phyloP scores from a whole-genome alignment of 2,113 vertebrate genomes.

The Solenodon paradoxus region DNA sequence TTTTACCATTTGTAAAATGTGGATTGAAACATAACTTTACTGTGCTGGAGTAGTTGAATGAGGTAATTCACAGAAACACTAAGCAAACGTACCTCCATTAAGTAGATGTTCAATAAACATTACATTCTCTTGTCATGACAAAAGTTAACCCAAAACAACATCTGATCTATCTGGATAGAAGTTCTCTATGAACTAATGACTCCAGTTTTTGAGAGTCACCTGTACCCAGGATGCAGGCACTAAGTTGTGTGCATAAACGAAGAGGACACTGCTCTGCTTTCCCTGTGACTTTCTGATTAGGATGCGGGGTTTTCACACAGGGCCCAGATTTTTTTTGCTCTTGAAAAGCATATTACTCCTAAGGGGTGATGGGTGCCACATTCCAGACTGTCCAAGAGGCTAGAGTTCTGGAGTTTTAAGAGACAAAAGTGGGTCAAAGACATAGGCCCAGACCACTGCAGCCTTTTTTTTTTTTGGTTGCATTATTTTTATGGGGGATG shows the following conservation, averaged over 20 bases:
- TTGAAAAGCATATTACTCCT: neutral
- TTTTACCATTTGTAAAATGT: neutral
- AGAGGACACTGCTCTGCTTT: neutral
- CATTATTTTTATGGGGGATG: neutral
- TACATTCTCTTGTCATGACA: neutral
- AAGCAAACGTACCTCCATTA: neutral
- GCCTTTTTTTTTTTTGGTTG: too few relatives aligned
- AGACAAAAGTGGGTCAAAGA: neutral
- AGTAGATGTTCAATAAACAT: neutral
- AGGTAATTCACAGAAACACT: neutral
- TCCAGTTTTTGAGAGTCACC: neutral
- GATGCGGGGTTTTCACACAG: neutral
- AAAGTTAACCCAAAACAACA: constrained; percentile 10
- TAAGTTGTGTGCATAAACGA: neutral
- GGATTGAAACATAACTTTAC: neutral
- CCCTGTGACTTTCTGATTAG: neutral
- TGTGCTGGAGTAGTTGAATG: neutral
- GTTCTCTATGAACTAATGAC: neutral
- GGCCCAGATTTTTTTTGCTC: neutral
- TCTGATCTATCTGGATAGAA: neutral
- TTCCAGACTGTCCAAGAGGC: neutral
- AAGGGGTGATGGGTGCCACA: neutral
- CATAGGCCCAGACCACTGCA: neutral
- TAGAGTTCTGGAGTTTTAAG: neutral
- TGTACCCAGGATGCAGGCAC: neutral